These are phyloP conservation scores for Enteromius mattozi DNA, from an alignment of 2,797 vertebrate genomes.

Conservation along the genomic window DNA sequence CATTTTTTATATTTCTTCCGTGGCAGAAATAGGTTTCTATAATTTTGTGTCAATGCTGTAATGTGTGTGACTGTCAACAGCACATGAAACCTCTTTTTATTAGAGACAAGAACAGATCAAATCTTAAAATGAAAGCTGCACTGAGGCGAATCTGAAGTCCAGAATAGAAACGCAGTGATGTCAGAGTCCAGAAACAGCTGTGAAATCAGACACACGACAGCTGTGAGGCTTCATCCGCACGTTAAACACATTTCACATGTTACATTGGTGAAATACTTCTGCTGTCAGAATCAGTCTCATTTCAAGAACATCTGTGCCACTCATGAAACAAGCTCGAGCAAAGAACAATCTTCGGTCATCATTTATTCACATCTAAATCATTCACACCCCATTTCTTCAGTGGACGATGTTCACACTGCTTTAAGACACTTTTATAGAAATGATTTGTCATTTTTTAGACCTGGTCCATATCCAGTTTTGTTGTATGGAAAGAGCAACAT, in stretches of 20 bases:
- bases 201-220: constrained; percentile 7
- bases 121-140: not conserved
- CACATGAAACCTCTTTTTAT: constrained; percentile 1
- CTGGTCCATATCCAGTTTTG: not conserved
- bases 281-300: not conserved
- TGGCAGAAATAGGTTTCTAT: not conserved
- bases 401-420: not conserved
- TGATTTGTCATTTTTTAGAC: not conserved
- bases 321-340: not conserved
- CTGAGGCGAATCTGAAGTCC: constrained; percentile 32
- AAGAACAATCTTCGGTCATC: not conserved
- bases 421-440: not conserved
- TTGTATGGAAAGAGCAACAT: not conserved
- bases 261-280: not conserved
- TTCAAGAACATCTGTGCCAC: not conserved
- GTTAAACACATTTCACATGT: not conserved
- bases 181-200: constrained; percentile 32
- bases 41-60: not conserved
- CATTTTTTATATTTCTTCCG: not conserved
- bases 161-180: constrained; percentile 34
- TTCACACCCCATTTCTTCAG: not conserved
- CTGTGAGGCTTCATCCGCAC: constrained; percentile 15
- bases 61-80: constrained; percentile 23
- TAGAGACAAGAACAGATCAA: not conserved
- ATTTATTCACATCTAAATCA: not conserved